Conservation (phyloP, 2,113 vertebrate species). For the Apteryx owenii region DNA sequence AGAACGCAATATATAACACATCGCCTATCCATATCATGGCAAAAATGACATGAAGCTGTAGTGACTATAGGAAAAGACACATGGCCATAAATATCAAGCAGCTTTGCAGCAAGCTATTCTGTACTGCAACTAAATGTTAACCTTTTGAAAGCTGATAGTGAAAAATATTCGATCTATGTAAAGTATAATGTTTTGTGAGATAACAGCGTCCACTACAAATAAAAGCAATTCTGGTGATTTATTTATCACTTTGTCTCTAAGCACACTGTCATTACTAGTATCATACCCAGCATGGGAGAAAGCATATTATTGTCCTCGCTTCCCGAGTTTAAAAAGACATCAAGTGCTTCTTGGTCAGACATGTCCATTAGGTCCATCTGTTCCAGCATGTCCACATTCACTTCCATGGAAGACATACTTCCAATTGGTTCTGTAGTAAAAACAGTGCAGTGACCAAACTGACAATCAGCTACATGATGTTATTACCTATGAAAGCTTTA, state of each 20-base stretch:
- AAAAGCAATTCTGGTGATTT: not conserved
- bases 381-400: constrained; percentile 91
- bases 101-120: not conserved
- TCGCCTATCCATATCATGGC: not conserved
- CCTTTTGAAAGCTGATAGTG: not conserved
- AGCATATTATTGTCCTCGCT: constrained; percentile 79
- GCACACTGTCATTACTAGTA: not conserved
- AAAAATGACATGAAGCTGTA: not conserved
- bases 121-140: not conserved
- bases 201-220: not conserved
- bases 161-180: not conserved
- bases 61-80: not conserved
- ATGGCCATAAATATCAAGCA: not conserved
- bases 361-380: constrained; percentile 92
- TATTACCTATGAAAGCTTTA: not conserved
- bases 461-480: fast-evolving
- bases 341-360: constrained; percentile 93
- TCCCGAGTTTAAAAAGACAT: constrained; percentile 92
- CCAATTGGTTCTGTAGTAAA: constrained; percentile 82
- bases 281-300: constrained; percentile 84
- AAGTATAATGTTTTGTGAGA: not conserved
- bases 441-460: not conserved
- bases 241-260: not conserved
- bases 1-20: not conserved
- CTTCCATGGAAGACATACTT: constrained; percentile 96